Conservation (phyloP, 2,797 vertebrate genomes). For the Poeciliopsis presidionis region DNA sequence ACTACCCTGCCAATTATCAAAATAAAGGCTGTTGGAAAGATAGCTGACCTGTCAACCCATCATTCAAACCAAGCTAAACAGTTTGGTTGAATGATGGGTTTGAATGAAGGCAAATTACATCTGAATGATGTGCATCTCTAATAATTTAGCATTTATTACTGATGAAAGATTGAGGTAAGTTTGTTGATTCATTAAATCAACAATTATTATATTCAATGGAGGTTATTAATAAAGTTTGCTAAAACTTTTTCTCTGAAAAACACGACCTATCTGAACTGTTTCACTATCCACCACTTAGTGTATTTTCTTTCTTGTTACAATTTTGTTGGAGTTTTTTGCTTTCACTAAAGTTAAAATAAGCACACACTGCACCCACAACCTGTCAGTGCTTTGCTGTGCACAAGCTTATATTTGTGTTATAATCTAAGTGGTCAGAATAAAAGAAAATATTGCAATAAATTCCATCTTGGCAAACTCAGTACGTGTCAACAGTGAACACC, state of each 20-base stretch:
- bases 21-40: conserved; percentile 37
- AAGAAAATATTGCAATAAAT: background rate
- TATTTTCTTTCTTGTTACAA: background rate
- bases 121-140: conserved; percentile 25
- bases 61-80: conserved; percentile 33
- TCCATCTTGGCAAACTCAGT: background rate
- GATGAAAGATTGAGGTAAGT: conserved; percentile 35
- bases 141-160: conserved; percentile 43
- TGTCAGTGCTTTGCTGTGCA: background rate
- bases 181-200: conserved; percentile 13
- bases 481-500: background rate
- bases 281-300: background rate
- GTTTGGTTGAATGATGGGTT: no score
- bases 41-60: conserved; percentile 41
- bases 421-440: background rate
- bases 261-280: background rate
- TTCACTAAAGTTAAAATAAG: background rate
- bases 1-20: conserved; percentile 28
- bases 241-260: conserved; percentile 4
- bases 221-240: conserved; percentile 22
- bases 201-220: background rate
- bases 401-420: background rate
- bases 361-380: background rate
- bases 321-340: background rate
- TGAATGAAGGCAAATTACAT: background rate